A percentile compares a stretch with the other conserved stretches of the same genome.
These are phyloP conservation scores for Apostichopus parvimensis DNA, from an alignment of 35 echinoderm and acorn worm species.

Conservation along the genomic window DNA sequence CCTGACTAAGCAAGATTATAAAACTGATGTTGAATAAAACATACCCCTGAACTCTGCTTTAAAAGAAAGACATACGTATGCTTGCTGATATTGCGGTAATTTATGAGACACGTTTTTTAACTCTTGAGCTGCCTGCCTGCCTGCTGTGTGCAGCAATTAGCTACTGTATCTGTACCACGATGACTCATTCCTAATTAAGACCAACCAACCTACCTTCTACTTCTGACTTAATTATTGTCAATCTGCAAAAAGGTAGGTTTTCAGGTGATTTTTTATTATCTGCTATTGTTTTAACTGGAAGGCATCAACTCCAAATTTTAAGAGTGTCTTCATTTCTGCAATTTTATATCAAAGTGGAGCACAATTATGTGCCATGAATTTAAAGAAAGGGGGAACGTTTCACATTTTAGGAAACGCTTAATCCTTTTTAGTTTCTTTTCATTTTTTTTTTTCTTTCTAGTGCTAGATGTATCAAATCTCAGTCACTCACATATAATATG, in stretches of 20 bases:
- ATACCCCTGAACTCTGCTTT: no score
- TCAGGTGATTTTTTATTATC: not conserved
- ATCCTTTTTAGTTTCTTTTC: no score
- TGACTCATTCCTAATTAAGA: not conserved
- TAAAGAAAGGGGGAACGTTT: not conserved
- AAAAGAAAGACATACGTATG: no score
- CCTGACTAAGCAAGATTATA: no score
- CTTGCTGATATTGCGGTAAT: no score
- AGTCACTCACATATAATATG: no score
- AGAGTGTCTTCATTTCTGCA: not conserved
- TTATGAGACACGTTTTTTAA: not conserved
- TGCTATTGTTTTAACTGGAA: not conserved
- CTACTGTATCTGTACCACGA: not conserved
- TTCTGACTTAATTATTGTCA: constrained; percentile 5
- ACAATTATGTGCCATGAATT: not conserved
- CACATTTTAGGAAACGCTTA: no score
- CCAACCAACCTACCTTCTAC: not conserved
- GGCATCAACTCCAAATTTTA: not conserved
- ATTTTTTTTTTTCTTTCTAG: no score
- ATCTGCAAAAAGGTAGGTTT: not conserved
- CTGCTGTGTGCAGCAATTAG: not conserved
- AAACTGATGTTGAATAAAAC: no score
- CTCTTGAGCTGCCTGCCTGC: not conserved
- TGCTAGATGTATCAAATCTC: no score
- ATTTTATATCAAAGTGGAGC: not conserved